Evolutionary conservation across 2,113 vertebrate species (phyloP).

Genomic region (Recurvirostra avosetta): DNA sequence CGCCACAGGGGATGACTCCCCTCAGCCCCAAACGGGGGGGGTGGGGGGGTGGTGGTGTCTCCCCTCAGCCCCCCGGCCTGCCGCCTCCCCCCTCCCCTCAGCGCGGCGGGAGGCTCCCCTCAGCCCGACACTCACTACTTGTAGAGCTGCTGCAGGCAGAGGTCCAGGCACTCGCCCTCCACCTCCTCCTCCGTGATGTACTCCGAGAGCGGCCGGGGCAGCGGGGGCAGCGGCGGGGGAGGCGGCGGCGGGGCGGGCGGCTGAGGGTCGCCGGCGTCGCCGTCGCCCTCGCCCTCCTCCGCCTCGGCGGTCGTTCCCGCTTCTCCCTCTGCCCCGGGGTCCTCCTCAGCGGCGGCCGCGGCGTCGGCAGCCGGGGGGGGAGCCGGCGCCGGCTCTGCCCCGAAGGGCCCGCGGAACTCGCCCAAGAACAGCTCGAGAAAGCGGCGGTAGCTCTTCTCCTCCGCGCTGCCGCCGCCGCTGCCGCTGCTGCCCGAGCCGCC

Average conservation of each 20-base stretch:
- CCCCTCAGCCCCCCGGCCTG: neutral
- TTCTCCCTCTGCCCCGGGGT: constrained; percentile 14
- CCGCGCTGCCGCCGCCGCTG: constrained; percentile 77
- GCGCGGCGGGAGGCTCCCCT: neutral
- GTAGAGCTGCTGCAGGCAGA: constrained; percentile 98
- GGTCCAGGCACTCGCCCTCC: constrained; percentile 94
- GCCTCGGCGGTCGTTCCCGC: neutral
- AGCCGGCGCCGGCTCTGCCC: constrained; percentile 81
- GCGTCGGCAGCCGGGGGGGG: constrained; percentile 53
- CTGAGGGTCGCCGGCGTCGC: constrained; percentile 33
- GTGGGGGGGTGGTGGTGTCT: neutral
- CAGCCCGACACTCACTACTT: constrained; percentile 91
- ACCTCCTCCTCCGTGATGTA: constrained; percentile 87
- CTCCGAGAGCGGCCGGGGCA: constrained; percentile 83
- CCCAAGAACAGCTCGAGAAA: constrained; percentile 94
- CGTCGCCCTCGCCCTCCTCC: constrained; percentile 87
- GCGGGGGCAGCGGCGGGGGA: constrained; percentile 71
- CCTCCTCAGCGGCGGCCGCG: constrained; percentile 29
- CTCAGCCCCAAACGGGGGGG: neutral
- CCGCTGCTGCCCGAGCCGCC: constrained; percentile 59
- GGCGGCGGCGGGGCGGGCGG: constrained; percentile 56
- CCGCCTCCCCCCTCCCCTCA: neutral
- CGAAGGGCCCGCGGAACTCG: constrained; percentile 93
- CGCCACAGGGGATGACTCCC: neutral
- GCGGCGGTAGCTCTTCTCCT: constrained; percentile 96